Base-by-base conservation (phyloP, 2,797 vertebrate genomes). In the Propithecus perrieri region DNA sequence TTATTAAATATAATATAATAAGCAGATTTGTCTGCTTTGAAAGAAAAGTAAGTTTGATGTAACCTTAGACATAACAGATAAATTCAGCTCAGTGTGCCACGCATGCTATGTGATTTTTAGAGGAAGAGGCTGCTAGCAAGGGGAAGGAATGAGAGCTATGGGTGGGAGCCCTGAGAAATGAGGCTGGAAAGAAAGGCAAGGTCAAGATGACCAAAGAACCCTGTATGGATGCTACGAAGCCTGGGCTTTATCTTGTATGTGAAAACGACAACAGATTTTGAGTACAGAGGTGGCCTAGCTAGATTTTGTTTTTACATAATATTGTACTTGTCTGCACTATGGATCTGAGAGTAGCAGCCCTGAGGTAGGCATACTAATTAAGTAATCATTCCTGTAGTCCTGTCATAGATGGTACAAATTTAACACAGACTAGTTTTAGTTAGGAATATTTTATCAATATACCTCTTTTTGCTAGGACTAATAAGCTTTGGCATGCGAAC, bases 1-100 rank as follows among this genome's bases (percentile, higher is more conserved):
- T 83, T 89, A 80, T n/a, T 85, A 50, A 75, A 55, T 89, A 18
- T 46, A 88, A 55, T 93, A 26, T 79, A 81, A 18, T 71, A 94
- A 83, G 5, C 4, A 88, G 15, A 71, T 1, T 55, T 61, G 33
- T 76, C 81, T 81, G 8, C 79, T 86, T 74, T 84, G 50, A 92
- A 92, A 87, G 2, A 48, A 48, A 94, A 80, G 22, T 89, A 71
- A 89, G 18, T 59, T 18, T 92, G 50, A 71, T 35, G 4, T 20
- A 63, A 57, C 18, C 5, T 33, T 35, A 20, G 24, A 50, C 72
- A 69, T 9, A 30, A 0, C 28, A 50, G 67, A 55, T 89, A 76
- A 79, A 87, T 80, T 74, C 3, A 48, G 14, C 4, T 92, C 20
- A 53, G 4, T 12, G 28, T 63, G 15, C 2, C 24, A 13, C 38